Evolutionary conservation across 2,113 vertebrate genomes (phyloP), one percentile per base, ranked within the genome.

Genomic region (Baryphthengus martii): DNA sequence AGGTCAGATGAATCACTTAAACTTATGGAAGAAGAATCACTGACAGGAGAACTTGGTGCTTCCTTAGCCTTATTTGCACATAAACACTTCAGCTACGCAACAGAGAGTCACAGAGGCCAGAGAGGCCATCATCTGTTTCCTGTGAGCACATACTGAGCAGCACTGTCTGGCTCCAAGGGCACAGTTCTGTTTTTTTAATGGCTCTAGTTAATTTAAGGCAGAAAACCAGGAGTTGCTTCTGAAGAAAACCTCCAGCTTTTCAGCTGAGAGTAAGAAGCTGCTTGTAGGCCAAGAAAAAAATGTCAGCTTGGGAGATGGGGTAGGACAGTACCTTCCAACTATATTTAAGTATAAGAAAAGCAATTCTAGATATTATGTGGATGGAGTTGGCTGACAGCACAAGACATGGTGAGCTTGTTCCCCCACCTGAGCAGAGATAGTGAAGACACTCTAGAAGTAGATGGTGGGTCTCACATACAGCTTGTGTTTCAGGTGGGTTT

Each of bases 191-290:
- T 73, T 96, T 93, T 88, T 85, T 96, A 94, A 83, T 85, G 74
- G 70, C 13, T 58, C 53, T 85, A 25, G 66, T 66, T 94, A 91
- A 92, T 94, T 92, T 92, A 93, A 81, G 52, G 39, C 55, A 88
- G 55, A 88, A 77, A 93, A 72, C n/a, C 31, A 61, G 77, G 63
- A 80, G 23, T 20, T 73, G 10, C 70, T 89, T 94, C 95, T 92
- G 80, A 93, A 94, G 88, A 84, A 93, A 90, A 86, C 33, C 72
- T 92, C 42, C 21, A 84, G 44, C 18, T 93, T 93, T 94, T 88
- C 28, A 81, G 90, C 85, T 55, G 55, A 61, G 29, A 73, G 21
- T 65, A 71, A 83, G 50, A 72, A 39, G 21, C 40, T 86, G 18
- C 52, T 88, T 68, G 56, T 14, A 61, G 44, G 35, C 68, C 81